Base-by-base conservation (phyloP, 2,113 vertebrate species). In the Nesoenas mayeri region DNA sequence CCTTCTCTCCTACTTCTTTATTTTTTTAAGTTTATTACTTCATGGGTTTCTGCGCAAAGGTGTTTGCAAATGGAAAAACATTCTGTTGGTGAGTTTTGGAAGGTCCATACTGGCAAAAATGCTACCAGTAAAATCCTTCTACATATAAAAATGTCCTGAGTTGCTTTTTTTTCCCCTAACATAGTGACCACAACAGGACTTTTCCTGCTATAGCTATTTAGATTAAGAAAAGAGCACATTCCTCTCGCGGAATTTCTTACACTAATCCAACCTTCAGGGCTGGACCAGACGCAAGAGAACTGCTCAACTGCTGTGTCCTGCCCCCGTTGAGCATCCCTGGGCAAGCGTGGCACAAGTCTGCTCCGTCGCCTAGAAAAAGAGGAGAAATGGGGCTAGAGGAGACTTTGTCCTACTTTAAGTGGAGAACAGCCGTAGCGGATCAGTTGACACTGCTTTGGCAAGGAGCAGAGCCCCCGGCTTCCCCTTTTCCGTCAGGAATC, bases 401-500 rank as follows among this genome's bases (percentile, higher is more conserved):
- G 38, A 42, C 70, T 95, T 71, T 91, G 89, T 91, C 84, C 83
- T 74, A 7, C 87, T 96, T 91, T 36, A 53, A 91, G 86, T 19
- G 64, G 10, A 62, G 93, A 91, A 4, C 91, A 95, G 80, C 84
- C 69, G 2, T 48, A 47, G 84, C 0, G 4, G 85, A 79, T 96
- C 93, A 79, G 29, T 79, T 91, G 92, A 60, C 1, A 2, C 74
- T 5, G 8, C 88, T 84, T 64, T 95, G 93, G 85, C 74, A 56
- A 44, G 3, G 17, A 89, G 71, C 0, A 1, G 60, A 93, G 71
- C 58, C 54, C 32, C 50, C 0, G 1, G 85, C 85, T 67, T 91
- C 57, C 70, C 38, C 61, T 93, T 67, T 79, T 91, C 2, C 5
- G 48, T 89, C 91, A 89, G 93, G 89, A 96, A 95, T 93, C 91